phyloP scores from a whole-genome alignment of 2,797 vertebrate genomes.

The Sebastes minor region DNA sequence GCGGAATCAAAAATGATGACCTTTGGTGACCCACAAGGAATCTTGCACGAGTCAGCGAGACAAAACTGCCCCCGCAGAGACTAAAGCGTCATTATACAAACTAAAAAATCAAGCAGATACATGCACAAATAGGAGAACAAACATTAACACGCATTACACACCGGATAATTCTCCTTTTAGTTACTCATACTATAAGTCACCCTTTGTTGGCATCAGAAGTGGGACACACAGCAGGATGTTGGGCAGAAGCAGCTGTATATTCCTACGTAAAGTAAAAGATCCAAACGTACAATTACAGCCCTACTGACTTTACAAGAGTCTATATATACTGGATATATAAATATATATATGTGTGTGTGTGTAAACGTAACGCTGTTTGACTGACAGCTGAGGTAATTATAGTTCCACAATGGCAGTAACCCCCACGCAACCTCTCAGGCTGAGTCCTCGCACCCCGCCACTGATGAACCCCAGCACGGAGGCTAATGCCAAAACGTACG shows the following conservation, averaged over 20 bases:
- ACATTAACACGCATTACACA: conserved; percentile 8
- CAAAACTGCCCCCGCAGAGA: conserved; percentile 18
- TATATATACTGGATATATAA: neutral
- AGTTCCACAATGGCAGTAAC: conserved; percentile 69
- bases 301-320: conserved; percentile 9
- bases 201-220: neutral
- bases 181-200: neutral
- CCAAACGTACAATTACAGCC: conserved; percentile 26
- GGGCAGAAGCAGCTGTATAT: neutral
- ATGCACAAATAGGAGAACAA: neutral
- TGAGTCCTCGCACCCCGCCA: conserved; percentile 56
- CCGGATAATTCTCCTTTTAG: neutral
- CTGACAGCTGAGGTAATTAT: conserved; percentile 78
- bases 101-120: conserved; percentile 1
- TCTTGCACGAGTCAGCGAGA: conserved; percentile 27
- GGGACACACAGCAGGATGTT: neutral
- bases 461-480: conserved; percentile 43
- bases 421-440: conserved; percentile 62
- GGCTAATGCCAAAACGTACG: conserved; percentile 44
- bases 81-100: neutral
- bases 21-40: conserved; percentile 34
- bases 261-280: conserved; percentile 2
- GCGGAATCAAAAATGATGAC: conserved; percentile 17
- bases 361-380: conserved; percentile 52
- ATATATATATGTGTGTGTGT: conserved; percentile 7